A percentile compares a stretch with the other conserved stretches of the same genome.
These are phyloP conservation scores for Bactericera cockerelli DNA, from an alignment of 1,140 invertebrate species.

Conservation along the genomic window DNA sequence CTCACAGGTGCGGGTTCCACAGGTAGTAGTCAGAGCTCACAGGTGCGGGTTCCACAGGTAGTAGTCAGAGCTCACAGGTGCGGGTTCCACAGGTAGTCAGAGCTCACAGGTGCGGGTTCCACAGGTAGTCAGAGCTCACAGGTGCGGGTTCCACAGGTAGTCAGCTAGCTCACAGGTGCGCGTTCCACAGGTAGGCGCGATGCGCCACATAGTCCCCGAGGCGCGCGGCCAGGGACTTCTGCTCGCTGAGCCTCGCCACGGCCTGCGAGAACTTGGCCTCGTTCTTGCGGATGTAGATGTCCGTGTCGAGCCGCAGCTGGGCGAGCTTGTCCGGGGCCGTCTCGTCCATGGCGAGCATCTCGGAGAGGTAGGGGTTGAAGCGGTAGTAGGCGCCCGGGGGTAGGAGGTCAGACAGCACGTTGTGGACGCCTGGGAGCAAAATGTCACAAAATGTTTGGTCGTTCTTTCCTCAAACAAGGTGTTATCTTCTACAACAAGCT, in stretches of 20 bases:
- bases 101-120: no score
- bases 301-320: conserved; percentile 44
- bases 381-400: conserved; percentile 65
- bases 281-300: conserved; percentile 60
- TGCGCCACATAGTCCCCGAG: conserved; percentile 33
- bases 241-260: conserved; percentile 33
- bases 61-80: no score
- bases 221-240: conserved; percentile 30
- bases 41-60: no score
- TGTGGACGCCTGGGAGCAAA: conserved; percentile 51
- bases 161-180: not conserved
- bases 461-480: no score
- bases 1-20: no score
- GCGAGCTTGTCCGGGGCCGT: conserved; percentile 48
- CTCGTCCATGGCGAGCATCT: conserved; percentile 70
- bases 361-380: conserved; percentile 78
- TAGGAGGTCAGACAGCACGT: conserved; percentile 63
- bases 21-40: no score
- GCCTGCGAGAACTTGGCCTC: conserved; percentile 51
- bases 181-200: conserved; percentile 20
- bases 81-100: no score
- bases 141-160: no score
- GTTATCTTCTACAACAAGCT: no score
- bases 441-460: not conserved
- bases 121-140: no score